Percentiles rank a stretch among this genome's conserved stretches.
Conservation (phyloP, 2,888 invertebrate genomes). For the Hartigia nigra region DNA sequence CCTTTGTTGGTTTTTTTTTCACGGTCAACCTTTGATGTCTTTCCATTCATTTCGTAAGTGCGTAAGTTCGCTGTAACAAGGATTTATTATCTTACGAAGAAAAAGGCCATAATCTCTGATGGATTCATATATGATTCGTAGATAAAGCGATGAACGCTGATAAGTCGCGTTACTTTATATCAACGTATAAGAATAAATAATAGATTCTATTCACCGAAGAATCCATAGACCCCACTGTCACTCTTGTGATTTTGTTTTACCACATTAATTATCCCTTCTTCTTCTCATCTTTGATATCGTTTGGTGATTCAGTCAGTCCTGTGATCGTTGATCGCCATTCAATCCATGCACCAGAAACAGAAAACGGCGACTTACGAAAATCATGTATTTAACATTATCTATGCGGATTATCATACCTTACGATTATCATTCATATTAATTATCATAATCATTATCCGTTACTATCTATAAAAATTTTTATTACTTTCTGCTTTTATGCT, state of each 20-base stretch:
- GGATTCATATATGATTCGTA: background rate
- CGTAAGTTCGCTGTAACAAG: background rate
- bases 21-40: background rate
- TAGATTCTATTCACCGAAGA: background rate
- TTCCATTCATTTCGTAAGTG: background rate
- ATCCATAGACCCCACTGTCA: background rate
- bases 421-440: constrained; percentile 26
- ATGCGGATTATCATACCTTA: constrained; percentile 3
- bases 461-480: constrained; percentile 29
- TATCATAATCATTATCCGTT: constrained; percentile 32
- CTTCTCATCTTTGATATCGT: background rate
- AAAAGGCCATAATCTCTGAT: background rate
- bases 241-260: background rate
- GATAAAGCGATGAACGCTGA: background rate
- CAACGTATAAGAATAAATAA: background rate
- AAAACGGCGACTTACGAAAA: background rate
- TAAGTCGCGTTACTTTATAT: background rate
- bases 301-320: background rate
- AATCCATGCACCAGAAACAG: background rate
- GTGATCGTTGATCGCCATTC: constrained; percentile 1
- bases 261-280: background rate
- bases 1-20: background rate
- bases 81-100: background rate
- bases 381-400: background rate
- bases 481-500: constrained; percentile 18